These are phyloP conservation scores for Echinops telfairi DNA, from an alignment of 2,113 vertebrate species.

Conservation along the genomic window DNA sequence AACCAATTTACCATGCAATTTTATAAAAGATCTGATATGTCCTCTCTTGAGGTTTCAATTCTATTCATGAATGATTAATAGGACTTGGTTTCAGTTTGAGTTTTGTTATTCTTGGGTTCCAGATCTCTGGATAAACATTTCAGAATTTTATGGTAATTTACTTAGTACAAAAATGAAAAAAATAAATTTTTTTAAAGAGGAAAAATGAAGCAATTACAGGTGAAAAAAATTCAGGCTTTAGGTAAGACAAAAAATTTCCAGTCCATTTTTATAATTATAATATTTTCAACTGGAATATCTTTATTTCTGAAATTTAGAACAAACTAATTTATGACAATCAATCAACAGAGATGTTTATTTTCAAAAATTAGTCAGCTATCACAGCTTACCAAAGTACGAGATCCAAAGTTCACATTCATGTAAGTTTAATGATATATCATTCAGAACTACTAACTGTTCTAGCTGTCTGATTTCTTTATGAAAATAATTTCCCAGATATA, in stretches of 20 bases:
- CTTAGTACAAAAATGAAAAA: not conserved
- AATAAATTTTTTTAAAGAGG: too few species aligned
- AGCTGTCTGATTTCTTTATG: not conserved
- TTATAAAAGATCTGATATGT: not conserved
- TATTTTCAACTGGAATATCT: not conserved
- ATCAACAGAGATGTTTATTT: not conserved
- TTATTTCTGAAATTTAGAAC: not conserved
- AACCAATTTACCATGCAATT: not conserved
- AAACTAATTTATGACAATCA: not conserved
- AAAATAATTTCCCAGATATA: not conserved
- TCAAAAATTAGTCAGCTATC: not conserved
- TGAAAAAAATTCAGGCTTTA: constrained; percentile 11
- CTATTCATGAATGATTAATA: constrained; percentile 23
- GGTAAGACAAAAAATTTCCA: constrained; percentile 36
- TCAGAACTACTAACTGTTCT: not conserved
- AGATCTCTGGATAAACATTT: constrained; percentile 39
- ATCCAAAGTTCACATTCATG: not conserved
- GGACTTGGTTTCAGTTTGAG: not conserved
- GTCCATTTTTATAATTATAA: constrained; percentile 15
- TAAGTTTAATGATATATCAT: not conserved
- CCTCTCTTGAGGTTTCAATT: not conserved
- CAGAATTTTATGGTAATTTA: constrained; percentile 15
- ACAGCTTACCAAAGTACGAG: not conserved
- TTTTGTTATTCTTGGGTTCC: constrained; percentile 28
- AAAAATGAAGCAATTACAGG: not conserved